Evolutionary conservation across 2,113 vertebrate genomes (phyloP).

Genomic region (Amazona vittata): DNA sequence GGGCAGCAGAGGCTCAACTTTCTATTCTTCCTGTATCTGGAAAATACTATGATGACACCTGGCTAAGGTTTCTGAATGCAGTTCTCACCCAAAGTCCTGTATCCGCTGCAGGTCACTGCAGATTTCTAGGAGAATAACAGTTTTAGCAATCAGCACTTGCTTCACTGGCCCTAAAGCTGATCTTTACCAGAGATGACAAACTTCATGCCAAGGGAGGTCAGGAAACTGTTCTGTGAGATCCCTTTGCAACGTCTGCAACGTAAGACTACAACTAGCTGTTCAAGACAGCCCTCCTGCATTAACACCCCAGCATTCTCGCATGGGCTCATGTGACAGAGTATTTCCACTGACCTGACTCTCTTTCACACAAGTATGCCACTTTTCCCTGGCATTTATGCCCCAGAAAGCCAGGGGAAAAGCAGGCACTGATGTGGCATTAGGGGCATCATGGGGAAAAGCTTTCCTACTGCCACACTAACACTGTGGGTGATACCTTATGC

Average conservation of each 20-base stretch:
- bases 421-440: background rate
- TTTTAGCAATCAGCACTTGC: background rate
- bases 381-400: background rate
- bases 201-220: background rate
- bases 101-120: background rate
- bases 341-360: background rate
- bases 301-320: background rate
- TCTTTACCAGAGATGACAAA: background rate
- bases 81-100: background rate
- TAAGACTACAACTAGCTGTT: background rate
- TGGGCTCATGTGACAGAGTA: background rate
- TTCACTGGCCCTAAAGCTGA: background rate
- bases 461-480: background rate
- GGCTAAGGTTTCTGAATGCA: background rate
- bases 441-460: background rate
- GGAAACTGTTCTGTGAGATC: background rate
- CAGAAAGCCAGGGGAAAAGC: background rate
- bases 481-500: background rate
- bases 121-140: background rate
- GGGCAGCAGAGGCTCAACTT: background rate
- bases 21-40: background rate
- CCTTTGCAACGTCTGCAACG: rapidly evolving
- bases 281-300: background rate
- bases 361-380: background rate
- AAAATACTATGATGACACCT: background rate